A percentile compares a stretch with the other conserved stretches of the same genome.
These are phyloP conservation scores for Sepiola atlantica DNA, from an alignment of 2,888 invertebrate genomes.

Conservation along the genomic window DNA sequence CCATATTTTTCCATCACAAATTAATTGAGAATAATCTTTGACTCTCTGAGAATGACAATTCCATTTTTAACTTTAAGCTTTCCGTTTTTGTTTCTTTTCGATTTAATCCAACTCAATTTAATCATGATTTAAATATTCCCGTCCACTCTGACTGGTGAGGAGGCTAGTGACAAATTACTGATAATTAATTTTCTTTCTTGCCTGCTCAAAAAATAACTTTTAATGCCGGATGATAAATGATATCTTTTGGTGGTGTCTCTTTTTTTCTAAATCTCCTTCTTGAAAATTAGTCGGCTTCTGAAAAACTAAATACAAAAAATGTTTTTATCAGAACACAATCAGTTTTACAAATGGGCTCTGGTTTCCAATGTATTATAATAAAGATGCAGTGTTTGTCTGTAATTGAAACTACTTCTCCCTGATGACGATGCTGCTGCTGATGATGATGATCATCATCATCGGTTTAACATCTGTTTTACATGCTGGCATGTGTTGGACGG, in stretches of 20 bases:
- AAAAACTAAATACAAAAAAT: not conserved
- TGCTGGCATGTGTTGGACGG: no score
- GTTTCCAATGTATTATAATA: not conserved
- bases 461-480: no score
- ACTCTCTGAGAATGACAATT: not conserved
- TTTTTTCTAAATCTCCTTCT: not conserved
- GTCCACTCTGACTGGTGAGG: not conserved
- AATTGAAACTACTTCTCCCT: no score
- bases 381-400: no score
- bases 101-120: not conserved
- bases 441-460: no score
- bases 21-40: not conserved
- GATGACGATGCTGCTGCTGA: no score
- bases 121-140: slow-evolving; percentile 9
- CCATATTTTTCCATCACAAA: not conserved
- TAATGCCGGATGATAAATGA: not conserved
- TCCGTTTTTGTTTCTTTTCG: not conserved
- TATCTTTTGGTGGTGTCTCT: not conserved
- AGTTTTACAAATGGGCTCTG: not conserved
- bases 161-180: slow-evolving; percentile 1
- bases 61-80: not conserved
- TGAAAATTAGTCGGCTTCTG: not conserved
- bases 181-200: slow-evolving; percentile 3
- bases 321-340: not conserved
- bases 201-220: not conserved